Percentiles rank a stretch among this genome's conserved stretches.
Evolutionary conservation across 2,113 vertebrate genomes (phyloP).

Genomic region (Phaethornis superciliosus): DNA sequence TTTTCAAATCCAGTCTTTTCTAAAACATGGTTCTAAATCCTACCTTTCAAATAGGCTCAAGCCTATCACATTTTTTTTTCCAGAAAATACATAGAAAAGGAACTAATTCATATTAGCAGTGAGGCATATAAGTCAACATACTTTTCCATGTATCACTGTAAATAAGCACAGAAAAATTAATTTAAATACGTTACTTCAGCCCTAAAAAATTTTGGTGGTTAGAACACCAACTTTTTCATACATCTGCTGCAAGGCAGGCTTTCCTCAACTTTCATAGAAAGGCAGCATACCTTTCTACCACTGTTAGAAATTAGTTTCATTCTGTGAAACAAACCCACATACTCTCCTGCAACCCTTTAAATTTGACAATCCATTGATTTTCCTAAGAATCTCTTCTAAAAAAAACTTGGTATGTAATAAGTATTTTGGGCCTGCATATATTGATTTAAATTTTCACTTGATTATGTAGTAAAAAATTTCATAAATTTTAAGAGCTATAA

Average conservation of each 20-base stretch:
- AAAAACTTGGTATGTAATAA: not conserved
- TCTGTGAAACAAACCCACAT: not conserved
- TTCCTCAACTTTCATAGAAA: not conserved
- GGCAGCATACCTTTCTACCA: not conserved
- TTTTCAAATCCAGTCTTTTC: not conserved
- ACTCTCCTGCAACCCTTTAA: not conserved
- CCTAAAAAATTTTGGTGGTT: not conserved
- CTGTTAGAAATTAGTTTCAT: not conserved
- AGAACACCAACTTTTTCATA: not conserved
- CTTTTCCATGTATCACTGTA: not conserved
- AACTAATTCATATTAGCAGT: not conserved
- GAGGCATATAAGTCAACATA: not conserved
- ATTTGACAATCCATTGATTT: not conserved
- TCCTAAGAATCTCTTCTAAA: not conserved
- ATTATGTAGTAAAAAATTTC: not conserved
- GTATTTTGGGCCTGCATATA: not conserved
- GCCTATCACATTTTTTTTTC: not conserved
- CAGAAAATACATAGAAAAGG: not conserved
- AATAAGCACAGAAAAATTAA: not conserved
- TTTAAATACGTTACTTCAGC: not conserved
- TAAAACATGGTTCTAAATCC: not conserved
- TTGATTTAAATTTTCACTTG: slow-evolving; percentile 23
- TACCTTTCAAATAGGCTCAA: not conserved
- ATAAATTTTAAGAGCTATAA: not conserved
- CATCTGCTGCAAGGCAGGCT: not conserved